phyloP scores from a whole-genome alignment of 2,888 invertebrate species.

The Caenorhabditis japonica region DNA sequence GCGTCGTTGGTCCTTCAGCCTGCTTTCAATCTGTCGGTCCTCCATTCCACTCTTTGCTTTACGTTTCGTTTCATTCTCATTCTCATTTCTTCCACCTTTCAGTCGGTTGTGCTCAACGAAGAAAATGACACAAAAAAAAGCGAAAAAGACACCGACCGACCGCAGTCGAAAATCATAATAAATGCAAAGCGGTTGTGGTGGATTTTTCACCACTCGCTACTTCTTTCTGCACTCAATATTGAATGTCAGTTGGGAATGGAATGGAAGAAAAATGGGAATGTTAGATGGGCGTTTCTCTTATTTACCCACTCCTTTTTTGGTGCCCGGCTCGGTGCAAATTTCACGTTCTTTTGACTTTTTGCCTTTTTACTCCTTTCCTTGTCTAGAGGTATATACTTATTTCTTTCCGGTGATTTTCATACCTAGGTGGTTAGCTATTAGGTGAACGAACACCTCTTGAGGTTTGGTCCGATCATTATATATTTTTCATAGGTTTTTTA shows the following conservation, averaged over 20 bases:
- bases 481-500: no score
- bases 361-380: background rate
- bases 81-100: slow-evolving; percentile 23
- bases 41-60: slow-evolving; percentile 3
- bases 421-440: no score
- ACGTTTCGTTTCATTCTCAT: slow-evolving; percentile 18
- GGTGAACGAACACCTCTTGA: slow-evolving; percentile 38
- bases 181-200: slow-evolving; percentile 52
- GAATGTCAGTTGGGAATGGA: slow-evolving; percentile 38
- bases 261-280: slow-evolving; percentile 7
- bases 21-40: slow-evolving; percentile 12
- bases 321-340: no score
- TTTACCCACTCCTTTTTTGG: slow-evolving; percentile 10
- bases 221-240: slow-evolving; percentile 26
- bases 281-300: slow-evolving; percentile 9
- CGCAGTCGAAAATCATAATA: slow-evolving; percentile 46
- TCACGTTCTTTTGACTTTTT: background rate
- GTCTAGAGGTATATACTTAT: background rate
- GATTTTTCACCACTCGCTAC: slow-evolving; percentile 21
- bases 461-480: slow-evolving; percentile 18
- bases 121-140: slow-evolving; percentile 3
- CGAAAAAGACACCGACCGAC: slow-evolving; percentile 16
- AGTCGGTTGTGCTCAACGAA: slow-evolving; percentile 1
- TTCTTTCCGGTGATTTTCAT: no score
- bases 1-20: slow-evolving; percentile 17